Evolutionary conservation across 1,140 invertebrate genomes (phyloP).

Genomic region (Pogonus chalceus): DNA sequence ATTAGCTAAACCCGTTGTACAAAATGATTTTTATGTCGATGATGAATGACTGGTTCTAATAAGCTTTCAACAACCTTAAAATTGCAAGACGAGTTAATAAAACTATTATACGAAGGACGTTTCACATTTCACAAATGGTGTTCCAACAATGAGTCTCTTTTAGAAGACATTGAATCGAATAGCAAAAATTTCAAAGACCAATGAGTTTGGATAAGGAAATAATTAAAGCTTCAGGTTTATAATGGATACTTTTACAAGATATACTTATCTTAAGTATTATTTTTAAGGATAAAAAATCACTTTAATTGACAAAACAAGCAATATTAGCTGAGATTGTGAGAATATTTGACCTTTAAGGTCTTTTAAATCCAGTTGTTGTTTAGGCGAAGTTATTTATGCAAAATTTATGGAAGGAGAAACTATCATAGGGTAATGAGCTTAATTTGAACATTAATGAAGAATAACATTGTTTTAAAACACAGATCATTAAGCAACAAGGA

Average conservation of each 20-base stretch:
- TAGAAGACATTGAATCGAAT: too few relatives aligned
- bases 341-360: slow-evolving; percentile 19
- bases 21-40: slow-evolving; percentile 36
- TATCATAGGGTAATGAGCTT: slow-evolving; percentile 16
- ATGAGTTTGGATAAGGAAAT: slow-evolving; percentile 1
- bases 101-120: background rate
- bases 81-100: background rate
- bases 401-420: slow-evolving; percentile 15
- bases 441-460: background rate
- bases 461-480: background rate
- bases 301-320: slow-evolving; percentile 13
- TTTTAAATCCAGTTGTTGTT: slow-evolving; percentile 16
- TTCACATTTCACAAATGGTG: background rate
- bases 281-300: background rate
- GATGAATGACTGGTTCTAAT: slow-evolving; percentile 30
- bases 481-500: background rate
- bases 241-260: background rate
- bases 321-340: slow-evolving; percentile 14
- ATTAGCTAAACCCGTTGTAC: slow-evolving; percentile 18
- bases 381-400: slow-evolving; percentile 18
- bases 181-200: background rate
- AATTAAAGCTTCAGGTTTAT: slow-evolving; percentile 7
- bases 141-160: background rate
- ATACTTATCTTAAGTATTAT: background rate
- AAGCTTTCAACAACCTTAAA: slow-evolving; percentile 7